These are phyloP conservation scores for Tuberolachnus salignus DNA, from an alignment of 2,888 invertebrate species.

Conservation along the genomic window DNA sequence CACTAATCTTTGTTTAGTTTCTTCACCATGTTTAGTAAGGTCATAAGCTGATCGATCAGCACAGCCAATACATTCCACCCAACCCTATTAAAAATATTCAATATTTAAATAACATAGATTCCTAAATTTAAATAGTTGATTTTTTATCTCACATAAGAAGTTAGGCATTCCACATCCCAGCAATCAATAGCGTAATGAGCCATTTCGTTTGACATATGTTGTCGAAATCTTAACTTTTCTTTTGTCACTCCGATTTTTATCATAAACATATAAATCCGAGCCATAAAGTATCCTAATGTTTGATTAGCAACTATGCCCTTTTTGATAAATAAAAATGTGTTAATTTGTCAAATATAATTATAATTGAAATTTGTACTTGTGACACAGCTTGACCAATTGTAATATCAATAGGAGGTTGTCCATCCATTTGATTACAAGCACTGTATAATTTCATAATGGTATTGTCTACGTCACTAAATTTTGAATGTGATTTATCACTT, in stretches of 20 bases:
- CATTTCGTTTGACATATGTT: constrained; percentile 99
- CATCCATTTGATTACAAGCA: constrained; percentile 97
- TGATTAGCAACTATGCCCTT: constrained; percentile 90
- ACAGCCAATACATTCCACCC: constrained; percentile 99
- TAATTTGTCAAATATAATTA: not conserved
- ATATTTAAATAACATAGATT: constrained; percentile 7
- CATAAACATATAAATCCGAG: constrained; percentile 88
- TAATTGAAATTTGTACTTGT: constrained; percentile 63
- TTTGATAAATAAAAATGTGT: constrained; percentile 30
- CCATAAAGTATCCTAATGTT: constrained; percentile 97
- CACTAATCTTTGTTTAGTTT: constrained; percentile 87
- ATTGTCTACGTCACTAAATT: constrained; percentile 80
- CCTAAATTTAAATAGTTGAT: not conserved
- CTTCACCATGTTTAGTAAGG: constrained; percentile 89
- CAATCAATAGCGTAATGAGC: constrained; percentile 99
- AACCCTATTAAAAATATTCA: constrained; percentile 71
- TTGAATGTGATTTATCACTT: constrained; percentile 81
- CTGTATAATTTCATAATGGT: constrained; percentile 85
- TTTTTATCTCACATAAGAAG: constrained; percentile 85
- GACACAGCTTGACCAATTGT: constrained; percentile 89
- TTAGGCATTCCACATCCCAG: constrained; percentile 98
- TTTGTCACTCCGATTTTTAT: constrained; percentile 86
- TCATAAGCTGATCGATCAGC: constrained; percentile 99
- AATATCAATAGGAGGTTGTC: constrained; percentile 78
- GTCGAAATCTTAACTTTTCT: constrained; percentile 87